Base-by-base conservation (phyloP, 2,113 vertebrate species). In the Panthera uncia region DNA sequence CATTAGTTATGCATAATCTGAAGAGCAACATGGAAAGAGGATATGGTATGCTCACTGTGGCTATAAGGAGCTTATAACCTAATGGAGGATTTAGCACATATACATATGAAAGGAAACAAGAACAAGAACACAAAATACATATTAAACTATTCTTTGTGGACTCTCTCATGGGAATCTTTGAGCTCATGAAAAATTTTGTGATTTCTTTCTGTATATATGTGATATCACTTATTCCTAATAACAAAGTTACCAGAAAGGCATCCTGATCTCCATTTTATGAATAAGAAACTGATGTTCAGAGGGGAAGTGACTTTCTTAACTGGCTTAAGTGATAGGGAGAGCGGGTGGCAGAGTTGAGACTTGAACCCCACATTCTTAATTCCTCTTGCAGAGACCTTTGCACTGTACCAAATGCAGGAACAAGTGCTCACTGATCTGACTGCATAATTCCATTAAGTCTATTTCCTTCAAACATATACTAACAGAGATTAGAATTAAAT, bases 401-500 rank as follows among this genome's bases (percentile, higher is more conserved):
- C 23, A 48, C 25, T 81, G 15, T 16, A 55, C 16, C 55, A 92
- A 36, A 63, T 36, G 10, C 14, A 27, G 81, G 31, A 76, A 55
- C 31, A 88, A 33, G 6, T 27, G 14, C 33, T 63, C 38, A 52
- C 48, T 55, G 29, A 52, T 76, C n/a, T 74, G 79, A 94, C 9
- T 82, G 50, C 15, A 76, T 82, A 79, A 82, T 82, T 57, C 25
- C 45, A 21, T 36, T 45, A 97, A 61, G 48, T 90, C 73, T 31
- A 18, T 96, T 97, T 94, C 71, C 85, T 95, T 82, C 71, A 74
- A 74, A 71, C 2, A 36, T 65, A 82, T 21, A 55, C 66, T 65
- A 94, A 84, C 45, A 82, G 74, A 85, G 63, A 92, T 87, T 81
- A 86, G 68, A 95, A 50, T 82, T 61, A 87, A 94, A 82, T 79